Evolutionary conservation across 2,888 invertebrate species (phyloP).

Genomic region (Drosophila macrospina): DNA sequence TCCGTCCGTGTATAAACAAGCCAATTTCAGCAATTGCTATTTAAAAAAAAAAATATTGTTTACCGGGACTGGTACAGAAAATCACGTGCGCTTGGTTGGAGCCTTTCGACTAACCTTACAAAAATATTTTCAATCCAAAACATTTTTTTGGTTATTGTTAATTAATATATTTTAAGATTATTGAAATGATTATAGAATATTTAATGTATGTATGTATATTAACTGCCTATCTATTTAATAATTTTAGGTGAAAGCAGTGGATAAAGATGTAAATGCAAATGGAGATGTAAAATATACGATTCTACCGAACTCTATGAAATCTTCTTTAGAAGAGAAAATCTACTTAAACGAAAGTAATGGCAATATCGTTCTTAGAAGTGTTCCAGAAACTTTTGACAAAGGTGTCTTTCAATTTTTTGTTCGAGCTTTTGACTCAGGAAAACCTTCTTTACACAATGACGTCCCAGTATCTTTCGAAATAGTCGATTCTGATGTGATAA

Average conservation of each 20-base stretch:
- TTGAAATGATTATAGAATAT: too few species aligned
- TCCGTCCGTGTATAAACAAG: too few species aligned
- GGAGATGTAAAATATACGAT: conserved; percentile 91
- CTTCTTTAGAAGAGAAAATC: conserved; percentile 89
- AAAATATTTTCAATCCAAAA: too few species aligned
- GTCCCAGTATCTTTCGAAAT: conserved; percentile 93
- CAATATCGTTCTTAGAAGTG: conserved; percentile 38
- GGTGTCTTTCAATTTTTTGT: conserved; percentile 95
- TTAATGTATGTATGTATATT: not conserved
- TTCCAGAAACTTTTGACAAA: conserved; percentile 85
- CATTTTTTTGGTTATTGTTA: too few species aligned
- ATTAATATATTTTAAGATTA: too few species aligned
- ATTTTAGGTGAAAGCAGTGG: conserved; percentile 89
- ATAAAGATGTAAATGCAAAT: conserved; percentile 91
- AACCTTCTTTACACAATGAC: conserved; percentile 91
- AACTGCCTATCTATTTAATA: not conserved
- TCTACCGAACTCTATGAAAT: conserved; percentile 88
- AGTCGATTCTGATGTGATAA: conserved; percentile 89
- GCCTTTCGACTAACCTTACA: too few species aligned
- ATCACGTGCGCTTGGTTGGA: too few species aligned
- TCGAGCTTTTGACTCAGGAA: conserved; percentile 93
- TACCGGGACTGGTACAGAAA: too few species aligned
- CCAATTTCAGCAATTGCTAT: too few species aligned
- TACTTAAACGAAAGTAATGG: conserved; percentile 88
- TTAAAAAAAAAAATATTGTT: too few species aligned